Percentiles rank a stretch among this genome's conserved stretches.
Evolutionary conservation across 1,140 invertebrate species (phyloP).

Genomic region (Bursaphelenchus mucronatus): DNA sequence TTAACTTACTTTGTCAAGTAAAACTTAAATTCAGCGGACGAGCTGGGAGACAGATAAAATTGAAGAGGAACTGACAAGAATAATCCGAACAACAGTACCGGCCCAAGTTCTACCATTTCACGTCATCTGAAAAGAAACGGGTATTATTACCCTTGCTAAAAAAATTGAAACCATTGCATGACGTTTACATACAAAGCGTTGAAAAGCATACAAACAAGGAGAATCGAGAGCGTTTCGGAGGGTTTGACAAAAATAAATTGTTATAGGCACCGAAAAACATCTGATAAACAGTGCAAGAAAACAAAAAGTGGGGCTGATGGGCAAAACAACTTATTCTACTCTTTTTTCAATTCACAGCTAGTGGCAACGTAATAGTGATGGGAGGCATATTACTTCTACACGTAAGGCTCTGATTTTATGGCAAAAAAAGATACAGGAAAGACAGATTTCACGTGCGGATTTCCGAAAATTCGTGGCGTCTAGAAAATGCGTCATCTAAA

Average conservation of each 20-base stretch:
- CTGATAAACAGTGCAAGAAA: no score
- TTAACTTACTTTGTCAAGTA: slow-evolving; percentile 10
- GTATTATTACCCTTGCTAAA: neutral
- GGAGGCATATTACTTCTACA: no score
- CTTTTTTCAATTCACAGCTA: no score
- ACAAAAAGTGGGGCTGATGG: no score
- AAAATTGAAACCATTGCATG: no score
- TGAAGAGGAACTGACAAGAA: slow-evolving; percentile 15
- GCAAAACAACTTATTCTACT: no score
- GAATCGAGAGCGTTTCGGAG: neutral
- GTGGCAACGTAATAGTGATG: no score
- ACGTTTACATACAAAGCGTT: neutral
- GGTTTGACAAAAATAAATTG: neutral
- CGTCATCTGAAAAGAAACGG: neutral
- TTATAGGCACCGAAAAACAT: neutral
- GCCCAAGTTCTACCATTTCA: slow-evolving; percentile 8
- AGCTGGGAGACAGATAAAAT: slow-evolving; percentile 21
- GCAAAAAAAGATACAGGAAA: no score
- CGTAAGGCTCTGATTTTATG: no score
- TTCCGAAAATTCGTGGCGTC: no score
- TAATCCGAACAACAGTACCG: neutral
- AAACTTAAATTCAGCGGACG: slow-evolving; percentile 13
- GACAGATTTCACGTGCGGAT: no score
- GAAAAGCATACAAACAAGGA: neutral
- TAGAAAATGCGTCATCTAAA: no score